Percentiles rank a stretch among this genome's conserved stretches.
phyloP scores from a whole-genome alignment of 1,140 invertebrate genomes.

The Lineus longissimus region DNA sequence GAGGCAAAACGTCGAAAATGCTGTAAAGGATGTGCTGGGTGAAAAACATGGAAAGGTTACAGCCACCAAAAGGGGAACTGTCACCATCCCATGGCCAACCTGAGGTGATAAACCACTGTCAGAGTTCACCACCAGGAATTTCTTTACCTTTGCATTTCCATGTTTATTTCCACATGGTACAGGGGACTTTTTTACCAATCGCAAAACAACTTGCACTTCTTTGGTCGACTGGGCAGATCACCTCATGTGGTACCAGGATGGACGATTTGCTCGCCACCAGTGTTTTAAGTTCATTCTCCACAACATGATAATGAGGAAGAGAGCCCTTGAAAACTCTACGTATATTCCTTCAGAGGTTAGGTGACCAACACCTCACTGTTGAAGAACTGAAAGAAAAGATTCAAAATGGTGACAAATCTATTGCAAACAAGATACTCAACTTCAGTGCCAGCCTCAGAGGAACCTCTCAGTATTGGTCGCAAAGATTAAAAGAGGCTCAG shows the following conservation, averaged over 20 bases:
- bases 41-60: background rate
- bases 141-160: background rate
- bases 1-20: background rate
- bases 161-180: background rate
- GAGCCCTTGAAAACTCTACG: background rate
- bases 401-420: background rate
- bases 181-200: background rate
- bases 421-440: background rate
- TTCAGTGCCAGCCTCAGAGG: slow-evolving; percentile 9
- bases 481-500: background rate
- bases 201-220: background rate
- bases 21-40: background rate
- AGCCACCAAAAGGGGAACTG: background rate
- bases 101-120: background rate
- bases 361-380: slow-evolving; percentile 9
- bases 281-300: slow-evolving; percentile 22
- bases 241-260: slow-evolving; percentile 1
- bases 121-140: background rate
- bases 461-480: slow-evolving; percentile 3
- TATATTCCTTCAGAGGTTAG: slow-evolving; percentile 16
- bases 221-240: background rate
- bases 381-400: background rate
- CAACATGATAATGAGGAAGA: background rate
- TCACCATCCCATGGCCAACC: slow-evolving; percentile 5
- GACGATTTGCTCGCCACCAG: background rate